Evolutionary conservation across 2,113 vertebrate species (phyloP).

Genomic region (Labeo rohita): DNA sequence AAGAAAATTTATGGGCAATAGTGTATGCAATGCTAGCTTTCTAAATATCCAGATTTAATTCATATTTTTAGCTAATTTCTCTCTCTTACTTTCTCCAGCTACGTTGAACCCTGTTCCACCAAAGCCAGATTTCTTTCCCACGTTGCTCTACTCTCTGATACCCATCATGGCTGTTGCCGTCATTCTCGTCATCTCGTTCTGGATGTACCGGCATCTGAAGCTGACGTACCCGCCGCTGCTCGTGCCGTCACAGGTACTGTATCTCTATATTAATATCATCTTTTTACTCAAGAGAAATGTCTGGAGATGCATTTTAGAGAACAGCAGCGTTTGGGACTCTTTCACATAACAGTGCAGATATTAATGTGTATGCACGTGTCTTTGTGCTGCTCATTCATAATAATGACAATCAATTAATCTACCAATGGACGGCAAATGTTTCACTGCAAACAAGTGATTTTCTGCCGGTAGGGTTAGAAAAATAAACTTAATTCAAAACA

Average conservation of each 20-base stretch:
- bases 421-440: neutral
- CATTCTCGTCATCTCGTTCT: constrained; percentile 92
- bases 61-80: neutral
- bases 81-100: constrained; percentile 71
- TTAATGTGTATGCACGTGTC: neutral
- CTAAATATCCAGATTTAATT: neutral
- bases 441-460: neutral
- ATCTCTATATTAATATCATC: neutral
- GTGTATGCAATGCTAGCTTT: neutral
- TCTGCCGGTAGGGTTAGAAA: neutral
- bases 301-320: neutral
- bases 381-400: neutral
- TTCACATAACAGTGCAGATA: neutral
- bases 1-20: too few relatives aligned
- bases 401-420: neutral
- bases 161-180: constrained; percentile 92
- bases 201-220: constrained; percentile 98
- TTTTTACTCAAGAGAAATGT: neutral
- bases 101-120: constrained; percentile 88
- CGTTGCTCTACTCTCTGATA: constrained; percentile 92
- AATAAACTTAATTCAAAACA: neutral
- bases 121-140: constrained; percentile 91
- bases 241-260: constrained; percentile 92
- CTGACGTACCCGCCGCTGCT: constrained; percentile 95
- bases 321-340: neutral